These are phyloP conservation scores for Symphodus melops DNA, from an alignment of 2,113 vertebrate genomes.

Conservation along the genomic window DNA sequence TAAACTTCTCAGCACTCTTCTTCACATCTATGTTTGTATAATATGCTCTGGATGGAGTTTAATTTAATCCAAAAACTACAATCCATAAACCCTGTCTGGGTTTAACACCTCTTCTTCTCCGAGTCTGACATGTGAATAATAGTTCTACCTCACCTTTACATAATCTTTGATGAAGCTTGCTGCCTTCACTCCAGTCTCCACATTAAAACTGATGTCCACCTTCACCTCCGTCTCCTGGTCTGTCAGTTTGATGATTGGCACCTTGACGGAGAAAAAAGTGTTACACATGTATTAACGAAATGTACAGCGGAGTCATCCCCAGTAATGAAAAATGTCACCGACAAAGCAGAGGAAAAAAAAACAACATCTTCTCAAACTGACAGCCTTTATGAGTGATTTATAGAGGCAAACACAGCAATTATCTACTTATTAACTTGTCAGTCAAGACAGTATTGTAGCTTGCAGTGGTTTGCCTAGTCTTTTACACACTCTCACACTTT, in stretches of 20 bases:
- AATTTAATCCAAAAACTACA: not conserved
- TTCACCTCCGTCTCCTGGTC: slow-evolving; percentile 98
- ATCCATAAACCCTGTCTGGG: not conserved
- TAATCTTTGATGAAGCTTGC: slow-evolving; percentile 97
- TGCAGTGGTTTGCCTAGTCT: slow-evolving; percentile 11
- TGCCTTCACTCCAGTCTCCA: slow-evolving; percentile 97
- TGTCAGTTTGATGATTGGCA: slow-evolving; percentile 98
- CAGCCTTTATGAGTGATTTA: slow-evolving; percentile 1
- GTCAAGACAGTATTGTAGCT: not conserved
- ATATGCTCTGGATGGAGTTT: not conserved
- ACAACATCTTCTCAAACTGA: not conserved
- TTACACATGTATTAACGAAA: not conserved
- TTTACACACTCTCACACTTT: slow-evolving; percentile 6
- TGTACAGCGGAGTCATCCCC: not conserved
- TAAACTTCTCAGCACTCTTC: slow-evolving; percentile 14
- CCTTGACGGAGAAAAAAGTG: slow-evolving; percentile 77
- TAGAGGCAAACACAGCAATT: slow-evolving; percentile 4
- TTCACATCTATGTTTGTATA: slow-evolving; percentile 1
- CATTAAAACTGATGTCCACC: slow-evolving; percentile 99
- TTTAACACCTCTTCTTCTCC: not conserved
- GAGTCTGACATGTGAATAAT: not conserved
- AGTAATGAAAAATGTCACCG: not conserved
- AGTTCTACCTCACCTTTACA: slow-evolving; percentile 86
- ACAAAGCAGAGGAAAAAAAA: not conserved
- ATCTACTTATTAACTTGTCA: slow-evolving; percentile 37